Evolutionary conservation across 2,113 vertebrate genomes (phyloP).

Genomic region (zebrafish (Danio rerio)): DNA sequence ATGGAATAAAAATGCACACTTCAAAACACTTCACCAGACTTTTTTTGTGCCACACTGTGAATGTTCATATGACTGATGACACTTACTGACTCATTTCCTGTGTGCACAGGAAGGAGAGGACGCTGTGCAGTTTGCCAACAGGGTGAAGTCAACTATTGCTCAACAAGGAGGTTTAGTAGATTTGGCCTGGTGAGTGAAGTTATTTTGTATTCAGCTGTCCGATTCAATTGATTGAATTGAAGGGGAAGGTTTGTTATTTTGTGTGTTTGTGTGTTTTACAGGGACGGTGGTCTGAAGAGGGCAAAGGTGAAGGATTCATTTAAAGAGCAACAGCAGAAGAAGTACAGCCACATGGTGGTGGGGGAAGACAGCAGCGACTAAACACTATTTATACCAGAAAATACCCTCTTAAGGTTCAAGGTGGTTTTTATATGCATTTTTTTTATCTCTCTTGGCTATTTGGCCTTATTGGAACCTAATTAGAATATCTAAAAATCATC

Average conservation of each 20-base stretch:
- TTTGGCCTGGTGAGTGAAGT: conserved; percentile 85
- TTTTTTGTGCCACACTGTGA: too few species aligned
- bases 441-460: too few species aligned
- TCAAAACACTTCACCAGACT: too few species aligned
- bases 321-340: conserved; percentile 92
- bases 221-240: neutral
- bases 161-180: conserved; percentile 91
- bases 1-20: too few species aligned
- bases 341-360: conserved; percentile 93
- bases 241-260: conserved; percentile 14
- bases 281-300: conserved; percentile 96
- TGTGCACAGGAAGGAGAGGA: conserved; percentile 86
- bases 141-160: conserved; percentile 93
- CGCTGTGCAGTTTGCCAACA: conserved; percentile 94
- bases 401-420: too few species aligned
- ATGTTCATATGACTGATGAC: too few species aligned
- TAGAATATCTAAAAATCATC: too few species aligned
- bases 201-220: neutral
- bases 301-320: conserved; percentile 91
- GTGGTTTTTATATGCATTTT: too few species aligned
- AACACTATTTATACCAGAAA: conserved; percentile 32
- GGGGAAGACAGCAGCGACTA: conserved; percentile 81
- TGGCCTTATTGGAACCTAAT: too few species aligned
- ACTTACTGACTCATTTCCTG: conserved; percentile 27
- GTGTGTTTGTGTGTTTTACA: conserved; percentile 61